Evolutionary conservation across 2,113 vertebrate species (phyloP).

Genomic region (Bos javanicus): DNA sequence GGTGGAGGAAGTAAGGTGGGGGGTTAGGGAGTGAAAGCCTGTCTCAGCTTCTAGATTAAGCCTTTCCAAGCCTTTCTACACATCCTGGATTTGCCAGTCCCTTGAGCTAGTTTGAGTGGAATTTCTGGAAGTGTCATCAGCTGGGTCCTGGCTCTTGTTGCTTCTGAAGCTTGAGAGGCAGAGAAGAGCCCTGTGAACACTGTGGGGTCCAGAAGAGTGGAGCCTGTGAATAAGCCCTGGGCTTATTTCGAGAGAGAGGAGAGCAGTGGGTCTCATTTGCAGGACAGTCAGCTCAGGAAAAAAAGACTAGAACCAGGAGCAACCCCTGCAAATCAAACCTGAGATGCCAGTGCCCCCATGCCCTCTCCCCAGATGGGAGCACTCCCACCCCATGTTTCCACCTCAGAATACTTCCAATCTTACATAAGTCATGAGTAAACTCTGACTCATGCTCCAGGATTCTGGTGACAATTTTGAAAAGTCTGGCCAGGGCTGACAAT

Average conservation of each 20-base stretch:
- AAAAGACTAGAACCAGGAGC: background rate
- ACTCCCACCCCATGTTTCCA: background rate
- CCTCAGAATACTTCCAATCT: background rate
- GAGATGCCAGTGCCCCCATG: background rate
- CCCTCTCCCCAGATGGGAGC: rapidly evolving
- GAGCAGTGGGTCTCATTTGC: background rate
- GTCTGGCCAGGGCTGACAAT: background rate
- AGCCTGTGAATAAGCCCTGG: background rate
- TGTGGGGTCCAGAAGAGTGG: too few relatives aligned
- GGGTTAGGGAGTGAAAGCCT: background rate
- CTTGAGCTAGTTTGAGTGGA: background rate
- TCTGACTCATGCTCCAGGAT: background rate
- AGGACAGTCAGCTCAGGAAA: background rate
- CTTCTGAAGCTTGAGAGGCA: background rate
- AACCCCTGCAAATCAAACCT: too few relatives aligned
- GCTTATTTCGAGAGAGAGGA: background rate
- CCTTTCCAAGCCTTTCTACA: background rate
- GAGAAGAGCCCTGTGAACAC: too few relatives aligned
- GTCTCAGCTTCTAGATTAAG: background rate
- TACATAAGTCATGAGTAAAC: background rate
- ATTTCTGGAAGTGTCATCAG: background rate
- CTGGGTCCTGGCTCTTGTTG: too few relatives aligned
- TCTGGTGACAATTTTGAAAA: background rate
- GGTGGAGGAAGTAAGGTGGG: too few relatives aligned
- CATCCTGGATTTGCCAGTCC: background rate